Conservation (phyloP, 1,140 invertebrate species). For the Ptiloglossa arizonensis region DNA sequence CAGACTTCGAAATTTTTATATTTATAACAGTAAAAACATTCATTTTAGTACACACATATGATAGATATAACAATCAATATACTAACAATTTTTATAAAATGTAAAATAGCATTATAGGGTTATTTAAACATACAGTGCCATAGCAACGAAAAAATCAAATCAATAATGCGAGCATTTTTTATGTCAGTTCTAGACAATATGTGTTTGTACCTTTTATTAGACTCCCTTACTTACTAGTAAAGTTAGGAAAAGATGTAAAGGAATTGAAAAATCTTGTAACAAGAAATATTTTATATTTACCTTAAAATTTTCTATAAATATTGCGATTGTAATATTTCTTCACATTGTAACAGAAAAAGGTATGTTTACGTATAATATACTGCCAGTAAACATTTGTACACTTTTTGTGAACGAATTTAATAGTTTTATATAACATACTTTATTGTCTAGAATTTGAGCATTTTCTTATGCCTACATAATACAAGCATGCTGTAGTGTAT, state of each 20-base stretch:
- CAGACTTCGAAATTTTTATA: slow-evolving; percentile 63
- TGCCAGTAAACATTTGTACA: slow-evolving; percentile 31
- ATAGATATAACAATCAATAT: slow-evolving; percentile 57
- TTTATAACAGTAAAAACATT: slow-evolving; percentile 57
- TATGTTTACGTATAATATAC: slow-evolving; percentile 59
- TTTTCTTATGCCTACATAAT: slow-evolving; percentile 37
- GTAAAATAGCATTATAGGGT: slow-evolving; percentile 56
- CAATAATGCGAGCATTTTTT: slow-evolving; percentile 49
- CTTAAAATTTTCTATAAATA: slow-evolving; percentile 33
- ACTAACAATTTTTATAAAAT: slow-evolving; percentile 50
- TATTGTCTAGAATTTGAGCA: slow-evolving; percentile 64
- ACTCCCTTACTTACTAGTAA: slow-evolving; percentile 37
- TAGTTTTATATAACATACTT: slow-evolving; percentile 41
- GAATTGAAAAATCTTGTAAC: slow-evolving; percentile 53
- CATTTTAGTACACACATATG: slow-evolving; percentile 49
- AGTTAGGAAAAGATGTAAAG: slow-evolving; percentile 32
- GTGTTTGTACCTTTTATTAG: slow-evolving; percentile 56
- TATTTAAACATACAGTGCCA: slow-evolving; percentile 69
- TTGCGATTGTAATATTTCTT: slow-evolving; percentile 50
- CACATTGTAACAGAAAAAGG: slow-evolving; percentile 38
- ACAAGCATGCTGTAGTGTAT: slow-evolving; percentile 27
- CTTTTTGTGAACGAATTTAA: slow-evolving; percentile 28
- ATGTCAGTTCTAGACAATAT: slow-evolving; percentile 66
- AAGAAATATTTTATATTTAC: slow-evolving; percentile 49
- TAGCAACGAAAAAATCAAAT: slow-evolving; percentile 71